Conservation (phyloP, 2,113 vertebrate species). For the Siphamia tubifer region DNA sequence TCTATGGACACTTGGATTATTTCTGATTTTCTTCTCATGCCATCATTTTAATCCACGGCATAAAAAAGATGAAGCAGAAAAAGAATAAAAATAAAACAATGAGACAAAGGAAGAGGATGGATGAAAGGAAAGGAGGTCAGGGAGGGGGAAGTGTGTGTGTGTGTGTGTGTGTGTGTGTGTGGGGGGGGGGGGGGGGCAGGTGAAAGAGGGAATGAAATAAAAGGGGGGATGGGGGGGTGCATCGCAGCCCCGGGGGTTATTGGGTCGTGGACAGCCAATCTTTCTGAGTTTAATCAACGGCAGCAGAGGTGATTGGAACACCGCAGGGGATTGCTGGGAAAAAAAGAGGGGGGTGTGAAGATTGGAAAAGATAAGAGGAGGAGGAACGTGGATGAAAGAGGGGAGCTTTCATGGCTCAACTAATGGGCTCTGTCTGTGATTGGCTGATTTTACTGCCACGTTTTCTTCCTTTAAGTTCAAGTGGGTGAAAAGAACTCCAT, state of each 20-base stretch:
- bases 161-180: no score
- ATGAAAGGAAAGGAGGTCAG: constrained; percentile 6
- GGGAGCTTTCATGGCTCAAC: no score
- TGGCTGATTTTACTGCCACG: no score
- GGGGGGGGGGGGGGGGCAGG: neutral
- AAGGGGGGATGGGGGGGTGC: neutral
- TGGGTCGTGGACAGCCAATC: constrained; percentile 79
- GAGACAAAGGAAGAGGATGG: no score
- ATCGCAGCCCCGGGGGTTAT: constrained; percentile 65
- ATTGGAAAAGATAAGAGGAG: neutral
- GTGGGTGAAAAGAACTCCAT: no score
- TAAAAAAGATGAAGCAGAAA: neutral
- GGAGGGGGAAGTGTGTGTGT: no score
- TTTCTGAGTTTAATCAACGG: constrained; percentile 79
- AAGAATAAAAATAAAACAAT: no score
- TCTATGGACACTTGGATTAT: no score
- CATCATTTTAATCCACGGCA: no score
- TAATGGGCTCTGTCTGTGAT: no score
- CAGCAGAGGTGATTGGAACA: constrained; percentile 73
- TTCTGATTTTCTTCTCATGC: no score
- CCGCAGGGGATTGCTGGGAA: constrained; percentile 57
- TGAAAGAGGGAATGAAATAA: neutral
- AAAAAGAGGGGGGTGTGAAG: constrained; percentile 19
- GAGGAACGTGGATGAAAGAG: neutral
- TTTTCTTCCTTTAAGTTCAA: no score